phyloP scores from a whole-genome alignment of 2,888 invertebrate species.

The Pristionchus entomophagus region DNA sequence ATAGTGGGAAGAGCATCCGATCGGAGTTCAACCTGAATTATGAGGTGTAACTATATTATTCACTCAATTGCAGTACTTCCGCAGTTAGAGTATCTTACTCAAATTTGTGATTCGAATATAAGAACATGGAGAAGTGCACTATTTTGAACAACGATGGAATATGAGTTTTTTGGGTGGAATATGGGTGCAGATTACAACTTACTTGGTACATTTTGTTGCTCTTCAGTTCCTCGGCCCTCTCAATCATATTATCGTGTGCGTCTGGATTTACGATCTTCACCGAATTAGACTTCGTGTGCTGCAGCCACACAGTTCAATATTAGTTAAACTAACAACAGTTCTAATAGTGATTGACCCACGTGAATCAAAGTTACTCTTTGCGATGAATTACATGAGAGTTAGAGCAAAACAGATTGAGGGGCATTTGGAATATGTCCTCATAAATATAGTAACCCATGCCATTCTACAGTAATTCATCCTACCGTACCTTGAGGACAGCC shows the following conservation, averaged over 20 bases:
- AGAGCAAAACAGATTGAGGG: no score
- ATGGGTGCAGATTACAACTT: no score
- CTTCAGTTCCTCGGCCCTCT: conserved; percentile 54
- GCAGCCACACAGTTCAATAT: not conserved
- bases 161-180: no score
- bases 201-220: conserved; percentile 58
- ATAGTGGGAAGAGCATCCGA: conserved; percentile 36
- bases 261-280: conserved; percentile 54
- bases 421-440: not conserved
- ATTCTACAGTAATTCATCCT: not conserved
- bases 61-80: no score
- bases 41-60: no score
- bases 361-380: not conserved
- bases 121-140: no score
- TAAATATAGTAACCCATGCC: not conserved
- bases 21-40: conserved; percentile 47
- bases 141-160: no score
- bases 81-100: not conserved
- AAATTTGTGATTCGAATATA: no score
- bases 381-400: not conserved
- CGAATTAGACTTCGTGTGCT: conserved; percentile 25
- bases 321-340: no score
- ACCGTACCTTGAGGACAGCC: conserved; percentile 30
- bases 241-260: conserved; percentile 54
- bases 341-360: not conserved